Percentiles rank a stretch among this genome's conserved stretches.
phyloP scores from a whole-genome alignment of 2,113 vertebrate species.

The Lepus timidus region DNA sequence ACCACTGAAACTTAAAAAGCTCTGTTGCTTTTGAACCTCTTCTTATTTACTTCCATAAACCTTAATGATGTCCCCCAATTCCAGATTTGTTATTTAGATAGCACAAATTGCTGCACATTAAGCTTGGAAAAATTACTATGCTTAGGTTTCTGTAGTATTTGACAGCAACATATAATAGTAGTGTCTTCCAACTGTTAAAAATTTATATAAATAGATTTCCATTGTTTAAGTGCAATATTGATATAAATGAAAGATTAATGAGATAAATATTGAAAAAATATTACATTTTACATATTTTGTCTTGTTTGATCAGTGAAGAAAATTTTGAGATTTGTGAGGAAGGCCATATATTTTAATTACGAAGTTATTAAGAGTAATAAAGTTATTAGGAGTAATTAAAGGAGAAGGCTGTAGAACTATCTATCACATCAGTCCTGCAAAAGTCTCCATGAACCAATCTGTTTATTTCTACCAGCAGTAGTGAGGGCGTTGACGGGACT shows the following conservation, averaged over 20 bases:
- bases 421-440: neutral
- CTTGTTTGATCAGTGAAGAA: constrained; percentile 29
- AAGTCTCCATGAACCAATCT: neutral
- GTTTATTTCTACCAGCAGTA: neutral
- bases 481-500: neutral
- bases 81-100: constrained; percentile 65
- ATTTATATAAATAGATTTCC: constrained; percentile 41
- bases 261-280: constrained; percentile 2
- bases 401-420: neutral
- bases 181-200: constrained; percentile 28
- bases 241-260: neutral
- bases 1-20: constrained; percentile 63
- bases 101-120: constrained; percentile 6
- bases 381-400: constrained; percentile 22
- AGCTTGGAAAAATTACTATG: constrained; percentile 11
- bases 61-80: constrained; percentile 66
- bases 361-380: constrained; percentile 16
- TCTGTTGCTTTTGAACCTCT: constrained; percentile 65
- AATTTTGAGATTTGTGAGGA: constrained; percentile 31
- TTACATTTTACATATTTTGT: neutral
- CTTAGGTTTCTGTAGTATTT: constrained; percentile 25
- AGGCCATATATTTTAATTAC: constrained; percentile 53
- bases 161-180: neutral
- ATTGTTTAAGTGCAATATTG: constrained; percentile 32
- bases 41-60: constrained; percentile 67